A percentile compares a stretch with the other conserved stretches of the same genome.
Evolutionary conservation across 2,113 vertebrate species (phyloP).

Genomic region (Herpetotheres cachinnans): DNA sequence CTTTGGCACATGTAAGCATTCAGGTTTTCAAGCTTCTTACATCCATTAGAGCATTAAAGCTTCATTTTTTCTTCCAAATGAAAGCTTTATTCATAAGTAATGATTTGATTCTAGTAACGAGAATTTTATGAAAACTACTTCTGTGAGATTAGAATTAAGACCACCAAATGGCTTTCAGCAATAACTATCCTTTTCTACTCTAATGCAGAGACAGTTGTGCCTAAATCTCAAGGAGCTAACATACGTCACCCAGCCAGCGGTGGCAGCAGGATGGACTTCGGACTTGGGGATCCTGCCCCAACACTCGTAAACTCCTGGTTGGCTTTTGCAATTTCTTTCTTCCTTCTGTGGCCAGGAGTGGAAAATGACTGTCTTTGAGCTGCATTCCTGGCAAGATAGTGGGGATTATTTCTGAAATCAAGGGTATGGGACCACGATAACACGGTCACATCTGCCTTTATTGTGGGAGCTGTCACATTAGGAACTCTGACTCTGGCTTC

Average conservation of each 20-base stretch:
- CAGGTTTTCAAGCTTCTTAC: not conserved
- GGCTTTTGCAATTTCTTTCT: not conserved
- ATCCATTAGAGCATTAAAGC: not conserved
- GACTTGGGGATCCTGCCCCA: accelerated
- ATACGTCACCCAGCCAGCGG: accelerated
- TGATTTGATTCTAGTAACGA: not conserved
- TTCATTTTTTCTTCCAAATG: not conserved
- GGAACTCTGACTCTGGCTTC: not conserved
- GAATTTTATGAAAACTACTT: not conserved
- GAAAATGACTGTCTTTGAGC: not conserved
- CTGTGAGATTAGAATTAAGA: not conserved
- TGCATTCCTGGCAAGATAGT: not conserved
- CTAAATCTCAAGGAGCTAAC: not conserved
- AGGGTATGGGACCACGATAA: not conserved
- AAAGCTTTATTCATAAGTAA: not conserved
- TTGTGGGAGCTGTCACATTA: not conserved
- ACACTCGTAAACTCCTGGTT: accelerated
- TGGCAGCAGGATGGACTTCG: accelerated
- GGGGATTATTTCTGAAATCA: not conserved
- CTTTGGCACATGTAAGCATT: not conserved
- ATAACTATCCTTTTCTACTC: not conserved
- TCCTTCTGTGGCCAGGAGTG: not conserved
- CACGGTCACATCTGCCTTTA: accelerated
- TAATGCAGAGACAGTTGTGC: not conserved
- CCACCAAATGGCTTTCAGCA: not conserved